Evolutionary conservation across 1,140 invertebrate species (phyloP), one percentile per base, ranked within the genome.

Genomic region (Habropoda laboriosa): DNA sequence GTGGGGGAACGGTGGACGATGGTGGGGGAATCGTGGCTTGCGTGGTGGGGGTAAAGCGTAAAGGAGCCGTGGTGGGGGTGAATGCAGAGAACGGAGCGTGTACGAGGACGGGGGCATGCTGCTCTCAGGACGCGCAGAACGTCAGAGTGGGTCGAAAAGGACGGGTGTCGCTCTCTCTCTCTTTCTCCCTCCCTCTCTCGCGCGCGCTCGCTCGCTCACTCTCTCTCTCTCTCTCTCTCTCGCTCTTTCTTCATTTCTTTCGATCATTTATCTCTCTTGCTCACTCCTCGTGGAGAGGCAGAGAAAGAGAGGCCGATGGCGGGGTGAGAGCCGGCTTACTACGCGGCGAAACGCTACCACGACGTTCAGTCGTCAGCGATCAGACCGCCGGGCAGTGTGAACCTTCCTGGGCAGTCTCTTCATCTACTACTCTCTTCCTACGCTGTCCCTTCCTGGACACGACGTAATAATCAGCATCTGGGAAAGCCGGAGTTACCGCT

Each of bases 91-190:
- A 82, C 83, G 83, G 71, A 83, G 66, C 77, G 80, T 74, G 79
- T 70, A 81, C 81, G 85, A 86, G 86, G 83, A 83, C 84, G 85
- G 83, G 81, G 84, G 81, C 80, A 88, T 70, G 81, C 74, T 82
- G 74, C 73, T 84, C 82, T 82, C 82, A 80, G 86, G 82, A 85
- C 89, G 82, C 80, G 86, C 88, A 90, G 88, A 91, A 83, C 87
- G 85, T 89, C 88, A 83, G 83, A 88, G 90, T 87, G 85, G 85
- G 81, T 87, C 88, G 88, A 82, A 78, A 88, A 85, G 88, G 85
- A 89, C 88, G 87, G 89, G 78, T 85, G 86, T 61, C 77, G 75
- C 58, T 71, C 66, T 45, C 63, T 74, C 70, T 72, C 63, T 73
- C 57, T 64, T 45, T 71, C 58, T 40, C 45, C 53, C 55, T 58